These are phyloP conservation scores for Dipodomys spectabilis DNA, from an alignment of 2,113 vertebrate genomes.

Conservation along the genomic window DNA sequence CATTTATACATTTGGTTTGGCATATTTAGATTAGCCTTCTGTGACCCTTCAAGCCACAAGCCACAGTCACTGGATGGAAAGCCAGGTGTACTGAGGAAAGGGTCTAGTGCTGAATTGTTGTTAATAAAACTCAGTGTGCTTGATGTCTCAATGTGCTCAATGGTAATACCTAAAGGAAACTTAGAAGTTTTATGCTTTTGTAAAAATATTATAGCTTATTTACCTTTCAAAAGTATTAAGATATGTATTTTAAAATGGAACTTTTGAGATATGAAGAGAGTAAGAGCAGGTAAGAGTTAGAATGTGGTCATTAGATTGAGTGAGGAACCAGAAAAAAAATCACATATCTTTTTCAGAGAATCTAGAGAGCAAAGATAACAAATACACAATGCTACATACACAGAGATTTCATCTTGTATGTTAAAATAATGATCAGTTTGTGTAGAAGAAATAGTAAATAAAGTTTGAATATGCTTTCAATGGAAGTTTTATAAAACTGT, in stretches of 20 bases:
- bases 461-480: neutral
- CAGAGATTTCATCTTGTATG: neutral
- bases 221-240: neutral
- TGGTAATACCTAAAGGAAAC: neutral
- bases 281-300: neutral
- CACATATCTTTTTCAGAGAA: neutral
- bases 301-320: neutral
- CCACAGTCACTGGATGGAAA: neutral
- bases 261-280: neutral
- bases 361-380: neutral
- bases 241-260: neutral
- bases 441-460: neutral
- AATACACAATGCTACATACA: neutral
- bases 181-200: neutral
- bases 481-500: slow-evolving; percentile 40
- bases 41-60: neutral
- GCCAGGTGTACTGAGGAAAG: neutral
- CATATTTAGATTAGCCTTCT: neutral
- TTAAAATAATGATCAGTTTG: neutral
- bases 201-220: neutral
- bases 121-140: neutral
- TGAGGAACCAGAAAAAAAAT: neutral
- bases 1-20: neutral
- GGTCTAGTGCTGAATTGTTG: neutral
- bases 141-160: neutral